A percentile compares a stretch with the other conserved stretches of the same genome.
phyloP scores from a whole-genome alignment of 2,113 vertebrate genomes.

The Oreocharis arfaki region DNA sequence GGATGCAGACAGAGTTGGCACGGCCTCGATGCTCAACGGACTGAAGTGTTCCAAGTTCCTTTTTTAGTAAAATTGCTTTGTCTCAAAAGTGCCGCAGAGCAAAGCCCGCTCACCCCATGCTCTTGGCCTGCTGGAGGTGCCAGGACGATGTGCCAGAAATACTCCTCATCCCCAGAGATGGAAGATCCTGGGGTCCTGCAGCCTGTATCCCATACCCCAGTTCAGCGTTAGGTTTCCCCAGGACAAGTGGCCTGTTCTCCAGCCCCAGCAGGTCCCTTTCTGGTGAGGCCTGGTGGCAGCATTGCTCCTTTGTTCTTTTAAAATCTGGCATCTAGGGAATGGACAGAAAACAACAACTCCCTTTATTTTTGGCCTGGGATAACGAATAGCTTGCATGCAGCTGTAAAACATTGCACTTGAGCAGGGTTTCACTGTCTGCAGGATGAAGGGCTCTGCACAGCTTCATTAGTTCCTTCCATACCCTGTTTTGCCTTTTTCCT shows the following conservation, averaged over 20 bases:
- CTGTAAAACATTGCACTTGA: not conserved
- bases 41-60: not conserved
- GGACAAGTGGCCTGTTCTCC: not conserved
- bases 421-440: not conserved
- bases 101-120: not conserved
- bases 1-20: not conserved
- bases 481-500: not conserved
- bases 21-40: accelerated
- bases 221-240: accelerated
- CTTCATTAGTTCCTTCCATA: not conserved
- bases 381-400: not conserved
- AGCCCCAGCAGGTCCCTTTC: not conserved
- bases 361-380: not conserved
- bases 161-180: not conserved
- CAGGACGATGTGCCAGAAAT: not conserved
- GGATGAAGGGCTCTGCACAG: not conserved
- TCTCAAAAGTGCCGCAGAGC: not conserved
- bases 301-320: not conserved
- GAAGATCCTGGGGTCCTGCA: accelerated
- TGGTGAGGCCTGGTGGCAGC: not conserved
- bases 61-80: slow-evolving; percentile 50
- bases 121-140: not conserved
- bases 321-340: not conserved
- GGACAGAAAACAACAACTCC: not conserved
- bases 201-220: not conserved